Evolutionary conservation across 2,888 invertebrate species (phyloP).

Genomic region (Eupithecia tripunctaria): DNA sequence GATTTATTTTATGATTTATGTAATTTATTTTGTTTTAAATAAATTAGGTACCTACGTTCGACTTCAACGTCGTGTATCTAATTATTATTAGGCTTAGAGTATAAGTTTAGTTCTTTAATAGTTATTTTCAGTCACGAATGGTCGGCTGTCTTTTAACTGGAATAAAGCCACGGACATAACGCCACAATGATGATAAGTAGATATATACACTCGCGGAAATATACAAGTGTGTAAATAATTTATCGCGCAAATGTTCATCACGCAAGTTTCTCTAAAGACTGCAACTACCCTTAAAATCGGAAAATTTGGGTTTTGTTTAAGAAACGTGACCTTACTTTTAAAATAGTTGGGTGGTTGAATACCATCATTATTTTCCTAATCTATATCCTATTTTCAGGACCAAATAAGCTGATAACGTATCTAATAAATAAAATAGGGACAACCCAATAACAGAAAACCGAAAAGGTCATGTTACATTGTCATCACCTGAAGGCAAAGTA

Average conservation of each 20-base stretch:
- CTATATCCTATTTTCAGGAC: neutral
- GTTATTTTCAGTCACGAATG: neutral
- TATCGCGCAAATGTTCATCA: neutral
- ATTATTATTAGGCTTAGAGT: neutral
- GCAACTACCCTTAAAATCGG: too few species aligned
- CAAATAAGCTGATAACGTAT: neutral
- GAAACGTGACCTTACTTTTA: neutral
- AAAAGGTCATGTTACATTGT: constrained; percentile 3
- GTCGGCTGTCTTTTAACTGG: neutral
- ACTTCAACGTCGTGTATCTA: neutral
- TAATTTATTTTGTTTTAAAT: neutral
- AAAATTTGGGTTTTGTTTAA: too few species aligned
- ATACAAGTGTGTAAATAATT: neutral
- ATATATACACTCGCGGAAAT: neutral
- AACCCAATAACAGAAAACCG: neutral
- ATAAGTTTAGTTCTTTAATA: neutral
- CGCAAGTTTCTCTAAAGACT: too few species aligned
- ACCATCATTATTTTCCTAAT: neutral
- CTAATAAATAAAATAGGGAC: neutral
- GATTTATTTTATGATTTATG: too few species aligned
- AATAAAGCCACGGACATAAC: neutral
- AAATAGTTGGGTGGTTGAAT: neutral
- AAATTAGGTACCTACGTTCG: neutral
- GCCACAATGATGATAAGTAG: neutral
- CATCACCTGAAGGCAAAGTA: constrained; percentile 9